phyloP scores from a whole-genome alignment of 2,797 vertebrate species.

The Manis crassicaudata region DNA sequence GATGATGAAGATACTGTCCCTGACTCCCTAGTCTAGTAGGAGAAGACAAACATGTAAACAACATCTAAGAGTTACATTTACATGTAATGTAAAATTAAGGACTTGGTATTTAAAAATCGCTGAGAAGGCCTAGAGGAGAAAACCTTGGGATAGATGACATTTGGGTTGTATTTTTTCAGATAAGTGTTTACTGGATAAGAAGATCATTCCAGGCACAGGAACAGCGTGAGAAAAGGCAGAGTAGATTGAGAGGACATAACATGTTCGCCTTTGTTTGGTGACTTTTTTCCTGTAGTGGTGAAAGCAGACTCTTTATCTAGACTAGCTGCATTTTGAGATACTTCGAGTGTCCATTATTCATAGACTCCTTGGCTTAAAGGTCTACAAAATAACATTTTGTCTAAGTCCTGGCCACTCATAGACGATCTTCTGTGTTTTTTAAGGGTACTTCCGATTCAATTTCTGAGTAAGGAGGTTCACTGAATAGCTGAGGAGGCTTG shows the following conservation, averaged over 20 bases:
- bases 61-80: no score
- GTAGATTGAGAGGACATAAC: not conserved
- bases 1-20: conserved; percentile 4
- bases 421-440: conserved; percentile 8
- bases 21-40: not conserved
- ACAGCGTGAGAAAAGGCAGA: not conserved
- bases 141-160: not conserved
- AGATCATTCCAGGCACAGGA: not conserved
- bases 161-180: conserved; percentile 35
- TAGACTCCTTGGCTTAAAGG: not conserved
- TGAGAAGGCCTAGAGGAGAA: conserved; percentile 37
- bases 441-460: not conserved
- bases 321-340: conserved; percentile 37
- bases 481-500: conserved; percentile 4
- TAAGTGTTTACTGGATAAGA: conserved; percentile 19
- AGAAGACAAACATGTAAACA: conserved; percentile 38
- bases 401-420: not conserved
- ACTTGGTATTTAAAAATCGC: conserved; percentile 36
- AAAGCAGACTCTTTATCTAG: not conserved
- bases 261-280: not conserved
- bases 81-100: conserved; percentile 20
- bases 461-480: conserved; percentile 44
- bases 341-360: not conserved
- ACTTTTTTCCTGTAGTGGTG: not conserved
- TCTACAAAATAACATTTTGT: conserved; percentile 46